A percentile compares a stretch with the other conserved stretches of the same genome.
Evolutionary conservation across 2,888 invertebrate genomes (phyloP).

Genomic region (Yponomeuta evonymella): DNA sequence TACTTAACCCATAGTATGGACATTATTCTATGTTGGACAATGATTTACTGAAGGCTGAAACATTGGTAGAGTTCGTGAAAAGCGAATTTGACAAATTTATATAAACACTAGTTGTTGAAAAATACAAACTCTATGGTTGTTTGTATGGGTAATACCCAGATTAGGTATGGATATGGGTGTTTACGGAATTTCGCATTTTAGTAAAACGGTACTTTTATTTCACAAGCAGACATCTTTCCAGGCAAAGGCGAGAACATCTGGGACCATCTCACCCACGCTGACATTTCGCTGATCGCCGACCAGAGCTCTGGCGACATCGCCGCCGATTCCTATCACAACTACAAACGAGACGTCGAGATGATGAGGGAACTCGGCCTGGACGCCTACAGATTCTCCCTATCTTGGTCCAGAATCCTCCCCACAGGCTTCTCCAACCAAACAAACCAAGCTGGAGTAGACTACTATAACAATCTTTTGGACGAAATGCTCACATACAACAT

Average conservation of each 20-base stretch:
- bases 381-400: constrained; percentile 18
- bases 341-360: constrained; percentile 38
- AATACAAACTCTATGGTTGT: too few relatives aligned
- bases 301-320: constrained; percentile 36
- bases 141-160: too few relatives aligned
- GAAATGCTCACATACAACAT: constrained; percentile 14
- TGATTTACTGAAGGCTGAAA: too few relatives aligned
- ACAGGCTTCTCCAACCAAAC: constrained; percentile 13
- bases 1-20: too few relatives aligned
- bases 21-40: too few relatives aligned
- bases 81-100: too few relatives aligned
- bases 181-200: too few relatives aligned
- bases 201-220: too few relatives aligned
- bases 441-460: constrained; percentile 15
- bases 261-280: constrained; percentile 47
- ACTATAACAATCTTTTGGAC: constrained; percentile 17
- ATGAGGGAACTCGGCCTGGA: constrained; percentile 15
- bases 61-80: too few relatives aligned
- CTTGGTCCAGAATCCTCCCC: constrained; percentile 19
- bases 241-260: constrained; percentile 30
- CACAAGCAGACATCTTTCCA: not conserved
- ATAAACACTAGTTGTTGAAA: too few relatives aligned
- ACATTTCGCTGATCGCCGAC: constrained; percentile 32
- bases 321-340: constrained; percentile 38
- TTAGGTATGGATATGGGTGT: too few relatives aligned